Evolutionary conservation across 2,113 vertebrate genomes (phyloP).

Genomic region (Eolophus roseicapilla): DNA sequence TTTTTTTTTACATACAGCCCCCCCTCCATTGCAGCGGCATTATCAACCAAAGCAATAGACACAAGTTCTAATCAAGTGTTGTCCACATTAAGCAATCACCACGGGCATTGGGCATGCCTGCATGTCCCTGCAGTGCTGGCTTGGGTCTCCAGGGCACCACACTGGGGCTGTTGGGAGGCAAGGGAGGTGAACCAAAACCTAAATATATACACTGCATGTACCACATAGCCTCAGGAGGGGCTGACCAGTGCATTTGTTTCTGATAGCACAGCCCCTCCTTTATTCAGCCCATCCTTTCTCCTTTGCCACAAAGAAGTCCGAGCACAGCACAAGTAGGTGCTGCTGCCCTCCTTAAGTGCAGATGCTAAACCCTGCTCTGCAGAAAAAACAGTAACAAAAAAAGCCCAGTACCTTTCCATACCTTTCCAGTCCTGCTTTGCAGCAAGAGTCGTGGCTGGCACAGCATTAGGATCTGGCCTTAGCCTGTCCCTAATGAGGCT

Average conservation of each 20-base stretch:
- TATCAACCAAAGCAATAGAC: constrained; percentile 37
- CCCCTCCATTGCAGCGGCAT: background rate
- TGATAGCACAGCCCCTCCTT: background rate
- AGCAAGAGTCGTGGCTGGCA: accelerated
- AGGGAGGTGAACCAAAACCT: background rate
- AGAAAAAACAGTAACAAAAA: background rate
- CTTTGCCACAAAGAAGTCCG: background rate
- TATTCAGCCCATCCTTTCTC: background rate
- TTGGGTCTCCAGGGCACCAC: background rate
- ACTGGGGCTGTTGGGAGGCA: background rate
- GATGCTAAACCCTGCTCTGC: background rate
- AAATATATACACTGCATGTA: background rate
- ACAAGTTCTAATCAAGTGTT: background rate
- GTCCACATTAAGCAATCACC: background rate
- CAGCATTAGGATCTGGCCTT: background rate
- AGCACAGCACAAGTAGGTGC: background rate
- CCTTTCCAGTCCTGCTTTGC: background rate
- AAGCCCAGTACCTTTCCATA: background rate
- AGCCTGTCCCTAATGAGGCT: background rate
- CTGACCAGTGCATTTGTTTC: background rate
- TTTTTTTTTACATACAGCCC: background rate
- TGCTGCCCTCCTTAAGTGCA: background rate
- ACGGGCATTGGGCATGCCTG: background rate
- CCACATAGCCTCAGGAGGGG: background rate
- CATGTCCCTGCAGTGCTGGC: background rate